A percentile compares a stretch with the other conserved stretches of the same genome.
Conservation (phyloP, 2,888 invertebrate genomes). For the Ormyrus labotus region DNA sequence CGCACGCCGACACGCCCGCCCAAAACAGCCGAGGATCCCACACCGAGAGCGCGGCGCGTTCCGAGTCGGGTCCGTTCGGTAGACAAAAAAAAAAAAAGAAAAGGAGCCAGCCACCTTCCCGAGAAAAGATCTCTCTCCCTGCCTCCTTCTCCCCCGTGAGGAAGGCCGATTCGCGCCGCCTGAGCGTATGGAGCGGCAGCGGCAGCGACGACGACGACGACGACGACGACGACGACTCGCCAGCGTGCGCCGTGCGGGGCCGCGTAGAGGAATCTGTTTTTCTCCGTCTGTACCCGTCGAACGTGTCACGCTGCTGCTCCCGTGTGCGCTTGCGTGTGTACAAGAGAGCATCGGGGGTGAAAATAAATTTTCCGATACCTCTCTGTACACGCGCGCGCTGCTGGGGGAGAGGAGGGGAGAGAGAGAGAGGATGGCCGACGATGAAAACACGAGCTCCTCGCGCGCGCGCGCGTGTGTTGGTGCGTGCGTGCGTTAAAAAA, state of each 20-base stretch:
- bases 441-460: background rate
- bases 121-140: background rate
- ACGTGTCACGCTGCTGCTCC: background rate
- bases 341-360: slow-evolving; percentile 35
- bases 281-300: background rate
- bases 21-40: slow-evolving; percentile 8
- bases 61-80: slow-evolving; percentile 40
- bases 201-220: no score
- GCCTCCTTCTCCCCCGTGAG: background rate
- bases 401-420: slow-evolving; percentile 4
- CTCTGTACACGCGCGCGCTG: slow-evolving; percentile 24
- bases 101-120: background rate
- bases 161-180: no score
- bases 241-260: background rate
- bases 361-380: slow-evolving; percentile 57
- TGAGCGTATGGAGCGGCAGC: no score
- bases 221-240: background rate
- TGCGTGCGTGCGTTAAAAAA: background rate
- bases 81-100: slow-evolving; percentile 10
- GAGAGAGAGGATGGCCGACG: background rate
- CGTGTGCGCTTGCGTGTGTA: background rate
- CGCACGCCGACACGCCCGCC: slow-evolving; percentile 54
- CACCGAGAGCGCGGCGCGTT: slow-evolving; percentile 32
- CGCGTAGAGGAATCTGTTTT: background rate
- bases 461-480: slow-evolving; percentile 17